phyloP scores from a whole-genome alignment of 2,797 vertebrate species.

The Paramormyrops hopkinsi region DNA sequence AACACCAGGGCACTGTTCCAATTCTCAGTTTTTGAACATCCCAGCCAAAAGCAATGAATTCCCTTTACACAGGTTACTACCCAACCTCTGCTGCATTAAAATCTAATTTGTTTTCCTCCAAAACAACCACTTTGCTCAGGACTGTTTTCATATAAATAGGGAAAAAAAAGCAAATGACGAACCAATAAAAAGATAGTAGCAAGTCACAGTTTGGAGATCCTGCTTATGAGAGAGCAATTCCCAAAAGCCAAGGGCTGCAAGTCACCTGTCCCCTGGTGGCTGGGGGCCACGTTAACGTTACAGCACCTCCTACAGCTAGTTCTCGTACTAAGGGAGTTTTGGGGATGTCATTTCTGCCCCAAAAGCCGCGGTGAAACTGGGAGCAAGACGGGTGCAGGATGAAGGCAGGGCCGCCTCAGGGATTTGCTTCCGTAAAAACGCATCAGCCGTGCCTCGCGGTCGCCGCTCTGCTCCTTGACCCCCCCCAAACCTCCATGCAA shows the following conservation, averaged over 20 bases:
- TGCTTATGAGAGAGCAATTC: neutral
- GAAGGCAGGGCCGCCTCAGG: constrained; percentile 23
- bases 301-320: neutral
- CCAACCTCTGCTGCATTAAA: neutral
- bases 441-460: neutral
- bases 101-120: neutral
- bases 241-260: constrained; percentile 1
- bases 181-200: neutral
- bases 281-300: constrained; percentile 24
- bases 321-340: neutral
- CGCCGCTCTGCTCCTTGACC: neutral
- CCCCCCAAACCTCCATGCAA: neutral
- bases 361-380: neutral
- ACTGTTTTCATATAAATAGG: constrained; percentile 15
- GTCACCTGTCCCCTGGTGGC: constrained; percentile 19
- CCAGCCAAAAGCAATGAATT: neutral
- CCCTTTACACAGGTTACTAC: neutral
- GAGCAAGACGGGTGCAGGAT: constrained; percentile 16
- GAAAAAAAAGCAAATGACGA: neutral
- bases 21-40: neutral
- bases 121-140: constrained; percentile 9
- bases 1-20: neutral
- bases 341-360: constrained; percentile 14
- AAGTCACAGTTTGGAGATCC: neutral
- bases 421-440: neutral